Evolutionary conservation across 2,113 vertebrate species (phyloP).

Genomic region (Mormoops blainvillei): DNA sequence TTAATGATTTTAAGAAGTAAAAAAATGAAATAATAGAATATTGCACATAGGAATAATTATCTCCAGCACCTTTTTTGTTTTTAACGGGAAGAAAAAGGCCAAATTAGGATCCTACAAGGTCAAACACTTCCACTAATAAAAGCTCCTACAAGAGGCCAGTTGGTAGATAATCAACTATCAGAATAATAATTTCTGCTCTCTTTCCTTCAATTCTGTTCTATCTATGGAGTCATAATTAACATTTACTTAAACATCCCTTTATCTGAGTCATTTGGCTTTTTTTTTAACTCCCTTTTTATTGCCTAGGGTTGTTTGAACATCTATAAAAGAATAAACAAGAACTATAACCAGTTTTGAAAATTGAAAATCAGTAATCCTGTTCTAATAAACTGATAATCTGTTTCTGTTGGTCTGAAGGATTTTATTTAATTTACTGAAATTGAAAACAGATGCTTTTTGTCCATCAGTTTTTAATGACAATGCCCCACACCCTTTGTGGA

Average conservation of each 20-base stretch:
- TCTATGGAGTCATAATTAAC: neutral
- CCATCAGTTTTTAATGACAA: neutral
- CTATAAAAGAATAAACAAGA: neutral
- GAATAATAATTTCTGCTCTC: neutral
- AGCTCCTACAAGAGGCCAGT: neutral
- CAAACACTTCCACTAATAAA: neutral
- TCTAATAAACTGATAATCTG: neutral
- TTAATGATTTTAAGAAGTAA: neutral
- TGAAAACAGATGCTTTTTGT: neutral
- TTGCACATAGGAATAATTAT: neutral
- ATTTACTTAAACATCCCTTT: neutral
- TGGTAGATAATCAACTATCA: neutral
- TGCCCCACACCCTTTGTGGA: neutral
- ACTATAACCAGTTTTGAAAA: neutral
- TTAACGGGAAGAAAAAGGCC: neutral
- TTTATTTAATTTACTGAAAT: neutral
- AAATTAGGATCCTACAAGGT: neutral
- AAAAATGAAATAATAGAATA: neutral
- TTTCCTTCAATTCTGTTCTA: neutral
- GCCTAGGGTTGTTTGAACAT: neutral
- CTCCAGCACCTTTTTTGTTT: neutral
- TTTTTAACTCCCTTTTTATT: neutral
- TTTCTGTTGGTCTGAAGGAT: neutral
- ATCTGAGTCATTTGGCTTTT: neutral
- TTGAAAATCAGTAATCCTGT: neutral